These are phyloP conservation scores for Meleagris gallopavo DNA, from an alignment of 2,113 vertebrate genomes.

Conservation along the genomic window DNA sequence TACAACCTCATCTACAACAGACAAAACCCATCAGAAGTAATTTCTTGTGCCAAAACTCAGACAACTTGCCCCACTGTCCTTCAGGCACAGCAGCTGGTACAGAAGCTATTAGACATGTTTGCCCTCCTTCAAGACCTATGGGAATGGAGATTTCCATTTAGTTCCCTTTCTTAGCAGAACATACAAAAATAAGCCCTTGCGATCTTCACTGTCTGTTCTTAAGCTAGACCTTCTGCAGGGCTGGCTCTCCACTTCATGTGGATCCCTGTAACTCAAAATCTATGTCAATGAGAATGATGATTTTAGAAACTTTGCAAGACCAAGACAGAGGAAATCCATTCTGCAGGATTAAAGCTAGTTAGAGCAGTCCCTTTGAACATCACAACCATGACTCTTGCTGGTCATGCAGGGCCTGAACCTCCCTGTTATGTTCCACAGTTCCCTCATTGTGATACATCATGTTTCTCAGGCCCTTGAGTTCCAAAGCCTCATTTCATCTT, in stretches of 20 bases:
- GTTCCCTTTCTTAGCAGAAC: background rate
- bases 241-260: background rate
- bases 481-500: background rate
- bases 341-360: background rate
- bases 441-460: fast-evolving
- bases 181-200: background rate
- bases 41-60: background rate
- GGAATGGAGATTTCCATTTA: background rate
- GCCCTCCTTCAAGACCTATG: background rate
- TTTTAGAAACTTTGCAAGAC: background rate
- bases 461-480: background rate
- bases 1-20: background rate
- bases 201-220: background rate
- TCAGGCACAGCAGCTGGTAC: background rate
- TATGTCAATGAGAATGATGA: background rate
- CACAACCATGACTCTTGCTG: background rate
- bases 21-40: background rate
- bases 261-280: background rate
- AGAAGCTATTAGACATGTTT: background rate
- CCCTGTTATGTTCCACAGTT: background rate
- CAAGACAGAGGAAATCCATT: background rate
- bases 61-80: background rate
- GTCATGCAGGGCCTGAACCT: background rate
- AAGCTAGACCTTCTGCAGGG: background rate
- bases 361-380: background rate